These are phyloP conservation scores for Leptarthrus brevirostris DNA, from an alignment of 2,888 invertebrate genomes.

Conservation along the genomic window DNA sequence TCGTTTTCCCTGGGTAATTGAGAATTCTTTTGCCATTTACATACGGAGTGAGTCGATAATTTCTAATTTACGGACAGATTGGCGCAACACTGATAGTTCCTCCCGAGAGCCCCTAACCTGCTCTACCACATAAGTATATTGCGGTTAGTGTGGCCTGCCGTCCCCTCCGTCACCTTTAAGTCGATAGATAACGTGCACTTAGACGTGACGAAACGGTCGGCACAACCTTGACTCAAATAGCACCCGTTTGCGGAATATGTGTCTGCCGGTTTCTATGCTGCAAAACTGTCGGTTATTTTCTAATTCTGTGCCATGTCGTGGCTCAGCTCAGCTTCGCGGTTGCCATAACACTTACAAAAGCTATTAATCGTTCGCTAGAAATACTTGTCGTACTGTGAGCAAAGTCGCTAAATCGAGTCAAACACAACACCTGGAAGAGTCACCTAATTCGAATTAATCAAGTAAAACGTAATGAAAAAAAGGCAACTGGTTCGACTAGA, in stretches of 20 bases:
- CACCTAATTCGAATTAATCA: constrained; percentile 25
- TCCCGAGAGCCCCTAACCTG: not conserved
- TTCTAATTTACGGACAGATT: constrained; percentile 26
- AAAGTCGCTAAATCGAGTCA: not conserved
- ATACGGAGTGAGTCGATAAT: constrained; percentile 12
- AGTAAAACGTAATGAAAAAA: constrained; percentile 1
- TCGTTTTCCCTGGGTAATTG: not conserved
- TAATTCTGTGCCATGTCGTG: constrained; percentile 8
- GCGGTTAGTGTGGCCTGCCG: not conserved
- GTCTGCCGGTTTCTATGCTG: constrained; percentile 26
- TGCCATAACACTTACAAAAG: not conserved
- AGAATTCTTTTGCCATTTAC: not conserved
- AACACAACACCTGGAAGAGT: not conserved
- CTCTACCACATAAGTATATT: not conserved
- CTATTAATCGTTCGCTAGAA: not conserved
- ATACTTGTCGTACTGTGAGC: not conserved
- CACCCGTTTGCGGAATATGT: constrained; percentile 26
- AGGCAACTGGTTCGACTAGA: not conserved
- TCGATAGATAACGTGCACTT: constrained; percentile 7
- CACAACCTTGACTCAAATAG: constrained; percentile 43
- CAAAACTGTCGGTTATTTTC: constrained; percentile 13
- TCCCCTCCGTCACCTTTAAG: not conserved
- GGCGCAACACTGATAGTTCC: not conserved
- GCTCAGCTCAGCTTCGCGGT: not conserved
- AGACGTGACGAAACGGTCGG: constrained; percentile 22